Evolutionary conservation across 2,888 invertebrate species (phyloP).

Genomic region (Pollenia amentaria): DNA sequence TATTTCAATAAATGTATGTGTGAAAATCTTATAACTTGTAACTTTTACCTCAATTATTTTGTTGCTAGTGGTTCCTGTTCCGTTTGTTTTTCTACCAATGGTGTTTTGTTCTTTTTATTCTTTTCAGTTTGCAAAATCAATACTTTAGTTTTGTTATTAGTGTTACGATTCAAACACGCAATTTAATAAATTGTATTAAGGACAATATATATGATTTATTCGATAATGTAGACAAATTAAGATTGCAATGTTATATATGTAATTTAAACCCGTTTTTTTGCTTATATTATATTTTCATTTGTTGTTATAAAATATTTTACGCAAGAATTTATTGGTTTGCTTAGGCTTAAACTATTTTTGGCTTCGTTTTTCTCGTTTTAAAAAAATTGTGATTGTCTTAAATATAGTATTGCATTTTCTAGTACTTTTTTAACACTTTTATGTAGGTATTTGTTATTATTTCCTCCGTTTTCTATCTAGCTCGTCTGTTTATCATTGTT

Average conservation of each 20-base stretch:
- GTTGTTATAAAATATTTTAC: not conserved
- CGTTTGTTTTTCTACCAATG: conserved; percentile 27
- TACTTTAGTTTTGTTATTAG: conserved; percentile 43
- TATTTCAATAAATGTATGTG: not conserved
- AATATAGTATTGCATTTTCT: not conserved
- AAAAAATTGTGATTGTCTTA: conserved; percentile 60
- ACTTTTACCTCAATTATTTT: conserved; percentile 6
- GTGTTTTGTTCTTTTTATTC: conserved; percentile 12
- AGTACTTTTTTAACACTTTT: conserved; percentile 41
- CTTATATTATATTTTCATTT: not conserved
- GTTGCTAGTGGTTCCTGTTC: conserved; percentile 49
- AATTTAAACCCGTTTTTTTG: not conserved
- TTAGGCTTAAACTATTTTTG: conserved; percentile 57
- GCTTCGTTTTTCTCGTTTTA: conserved; percentile 31
- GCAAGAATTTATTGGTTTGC: conserved; percentile 18
- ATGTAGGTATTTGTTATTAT: conserved; percentile 20
- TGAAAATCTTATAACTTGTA: not conserved
- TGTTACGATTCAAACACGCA: conserved; percentile 29
- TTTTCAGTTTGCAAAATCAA: conserved; percentile 48
- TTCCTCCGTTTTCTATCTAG: conserved; percentile 41
- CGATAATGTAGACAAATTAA: not conserved
- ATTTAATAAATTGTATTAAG: conserved; percentile 26
- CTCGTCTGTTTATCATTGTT: conserved; percentile 53
- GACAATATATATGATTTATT: not conserved
- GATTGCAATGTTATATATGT: not conserved